These are phyloP conservation scores for Rhincodon typus DNA, from an alignment of 2,797 vertebrate species.

Conservation along the genomic window DNA sequence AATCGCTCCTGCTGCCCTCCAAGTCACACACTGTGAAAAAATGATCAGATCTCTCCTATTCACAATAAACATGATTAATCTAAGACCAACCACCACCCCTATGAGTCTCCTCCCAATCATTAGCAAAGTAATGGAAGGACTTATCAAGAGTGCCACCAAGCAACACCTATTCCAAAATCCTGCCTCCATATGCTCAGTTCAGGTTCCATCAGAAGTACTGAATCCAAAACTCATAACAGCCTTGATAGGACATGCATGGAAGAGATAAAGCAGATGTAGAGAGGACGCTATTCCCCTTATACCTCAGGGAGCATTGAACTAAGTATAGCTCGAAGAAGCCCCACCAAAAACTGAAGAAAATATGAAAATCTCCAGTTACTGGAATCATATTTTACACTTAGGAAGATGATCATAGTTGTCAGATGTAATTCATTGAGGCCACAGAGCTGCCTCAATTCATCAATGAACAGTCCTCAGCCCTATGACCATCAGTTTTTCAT, in stretches of 20 bases:
- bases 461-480: neutral
- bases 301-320: neutral
- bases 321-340: neutral
- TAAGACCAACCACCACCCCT: neutral
- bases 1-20: no score
- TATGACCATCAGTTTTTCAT: neutral
- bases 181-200: neutral
- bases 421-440: neutral
- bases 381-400: neutral
- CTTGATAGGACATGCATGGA: neutral
- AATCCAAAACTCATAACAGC: neutral
- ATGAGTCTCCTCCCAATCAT: neutral
- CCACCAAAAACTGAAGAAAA: neutral
- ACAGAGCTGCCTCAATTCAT: neutral
- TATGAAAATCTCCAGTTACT: neutral
- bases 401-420: neutral
- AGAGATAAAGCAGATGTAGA: neutral
- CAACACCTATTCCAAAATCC: neutral
- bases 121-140: neutral
- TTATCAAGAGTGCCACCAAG: neutral
- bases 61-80: neutral
- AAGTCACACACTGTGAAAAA: neutral
- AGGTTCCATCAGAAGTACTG: neutral
- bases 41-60: neutral
- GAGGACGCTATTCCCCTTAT: neutral